A percentile compares a stretch with the other conserved stretches of the same genome.
These are phyloP conservation scores for Suncus etruscus DNA, from an alignment of 2,113 vertebrate species.

Conservation along the genomic window DNA sequence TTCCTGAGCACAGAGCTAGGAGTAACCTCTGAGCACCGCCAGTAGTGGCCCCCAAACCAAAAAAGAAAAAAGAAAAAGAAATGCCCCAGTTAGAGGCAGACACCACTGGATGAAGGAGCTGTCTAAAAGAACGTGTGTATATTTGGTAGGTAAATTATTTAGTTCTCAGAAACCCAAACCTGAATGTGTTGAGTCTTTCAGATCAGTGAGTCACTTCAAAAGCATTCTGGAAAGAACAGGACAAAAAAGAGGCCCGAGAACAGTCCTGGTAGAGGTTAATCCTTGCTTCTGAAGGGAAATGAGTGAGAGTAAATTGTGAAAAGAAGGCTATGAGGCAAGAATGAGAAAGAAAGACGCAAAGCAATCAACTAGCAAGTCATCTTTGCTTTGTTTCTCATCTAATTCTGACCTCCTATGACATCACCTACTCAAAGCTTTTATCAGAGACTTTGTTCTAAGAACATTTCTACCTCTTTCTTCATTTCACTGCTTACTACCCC, in stretches of 20 bases:
- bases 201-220: not conserved
- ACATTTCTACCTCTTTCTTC: not conserved
- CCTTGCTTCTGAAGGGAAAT: not conserved
- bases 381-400: not conserved
- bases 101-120: not conserved
- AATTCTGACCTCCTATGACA: not conserved
- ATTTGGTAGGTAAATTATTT: not conserved
- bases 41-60: no score
- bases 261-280: not conserved
- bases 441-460: no score
- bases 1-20: no score
- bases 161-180: not conserved
- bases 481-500: not conserved
- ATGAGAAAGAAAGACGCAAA: slow-evolving; percentile 32
- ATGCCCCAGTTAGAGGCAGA: not conserved
- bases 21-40: no score
- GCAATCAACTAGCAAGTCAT: not conserved
- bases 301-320: not conserved
- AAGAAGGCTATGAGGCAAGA: not conserved
- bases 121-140: no score
- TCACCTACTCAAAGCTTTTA: not conserved
- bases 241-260: not conserved
- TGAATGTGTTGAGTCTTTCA: not conserved
- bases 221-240: not conserved
- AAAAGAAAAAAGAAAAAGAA: no score